These are phyloP conservation scores for Phorcus lineatus DNA, from an alignment of 2,888 invertebrate genomes.

Conservation along the genomic window DNA sequence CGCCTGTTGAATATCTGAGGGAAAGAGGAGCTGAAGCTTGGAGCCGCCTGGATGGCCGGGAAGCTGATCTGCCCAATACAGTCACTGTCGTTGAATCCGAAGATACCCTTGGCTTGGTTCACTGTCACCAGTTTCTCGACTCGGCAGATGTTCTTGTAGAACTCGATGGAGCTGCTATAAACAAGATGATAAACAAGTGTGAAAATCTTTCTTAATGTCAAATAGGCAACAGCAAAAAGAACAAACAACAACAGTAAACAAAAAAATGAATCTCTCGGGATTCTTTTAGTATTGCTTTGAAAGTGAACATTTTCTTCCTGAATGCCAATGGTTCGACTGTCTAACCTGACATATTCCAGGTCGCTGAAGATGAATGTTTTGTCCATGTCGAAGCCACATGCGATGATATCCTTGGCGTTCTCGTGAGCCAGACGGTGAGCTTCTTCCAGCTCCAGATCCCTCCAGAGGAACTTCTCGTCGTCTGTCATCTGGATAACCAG, in stretches of 20 bases:
- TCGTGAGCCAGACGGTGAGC: slow-evolving; percentile 88
- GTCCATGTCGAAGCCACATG: slow-evolving; percentile 92
- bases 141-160: slow-evolving; percentile 93
- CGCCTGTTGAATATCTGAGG: slow-evolving; percentile 89
- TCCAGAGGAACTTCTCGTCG: slow-evolving; percentile 99
- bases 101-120: slow-evolving; percentile 98
- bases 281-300: no score
- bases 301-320: no score
- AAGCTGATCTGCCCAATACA: slow-evolving; percentile 97
- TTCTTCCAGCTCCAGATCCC: slow-evolving; percentile 91
- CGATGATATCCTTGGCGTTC: slow-evolving; percentile 98
- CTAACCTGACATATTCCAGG: slow-evolving; percentile 93
- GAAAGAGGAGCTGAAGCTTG: slow-evolving; percentile 82
- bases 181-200: not conserved
- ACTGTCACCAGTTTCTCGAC: slow-evolving; percentile 96
- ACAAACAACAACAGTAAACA: no score
- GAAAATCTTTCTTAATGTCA: no score
- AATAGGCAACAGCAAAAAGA: no score
- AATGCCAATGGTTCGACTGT: not conserved
- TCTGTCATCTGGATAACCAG: slow-evolving; percentile 97
- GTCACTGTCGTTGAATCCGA: slow-evolving; percentile 97
- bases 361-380: slow-evolving; percentile 99
- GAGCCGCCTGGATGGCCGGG: slow-evolving; percentile 96
- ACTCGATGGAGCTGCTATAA: slow-evolving; percentile 88
- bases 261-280: no score